A percentile compares a stretch with the other conserved stretches of the same genome.
Evolutionary conservation across 2,888 invertebrate genomes (phyloP).

Genomic region (Nesidiocoris tenuis): DNA sequence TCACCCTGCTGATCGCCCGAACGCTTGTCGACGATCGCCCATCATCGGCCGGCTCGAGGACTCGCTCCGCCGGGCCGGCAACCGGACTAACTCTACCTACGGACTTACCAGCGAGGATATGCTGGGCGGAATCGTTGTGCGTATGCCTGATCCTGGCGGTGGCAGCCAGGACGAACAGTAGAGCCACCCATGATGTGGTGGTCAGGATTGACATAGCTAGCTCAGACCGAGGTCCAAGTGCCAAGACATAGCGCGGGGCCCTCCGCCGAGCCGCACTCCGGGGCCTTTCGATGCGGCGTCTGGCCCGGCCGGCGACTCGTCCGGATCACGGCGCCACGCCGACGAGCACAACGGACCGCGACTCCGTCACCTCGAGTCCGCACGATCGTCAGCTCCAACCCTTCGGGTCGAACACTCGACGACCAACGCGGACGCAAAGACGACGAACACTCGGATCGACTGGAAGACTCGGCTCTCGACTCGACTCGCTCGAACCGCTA

Average conservation of each 20-base stretch:
- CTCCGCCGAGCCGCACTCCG: slow-evolving; percentile 42
- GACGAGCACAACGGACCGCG: neutral
- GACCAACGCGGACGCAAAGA: neutral
- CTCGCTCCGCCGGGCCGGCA: no score
- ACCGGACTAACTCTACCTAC: no score
- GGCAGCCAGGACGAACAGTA: slow-evolving; percentile 44
- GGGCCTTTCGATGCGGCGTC: slow-evolving; percentile 26
- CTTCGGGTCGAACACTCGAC: neutral
- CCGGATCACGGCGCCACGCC: slow-evolving; percentile 8
- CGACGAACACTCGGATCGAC: neutral
- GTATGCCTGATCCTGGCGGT: slow-evolving; percentile 43
- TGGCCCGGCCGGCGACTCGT: neutral
- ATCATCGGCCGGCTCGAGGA: no score
- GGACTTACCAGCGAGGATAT: slow-evolving; percentile 33
- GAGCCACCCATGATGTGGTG: slow-evolving; percentile 45
- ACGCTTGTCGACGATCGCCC: no score
- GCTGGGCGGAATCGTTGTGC: slow-evolving; percentile 36
- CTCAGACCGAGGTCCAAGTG: slow-evolving; percentile 31
- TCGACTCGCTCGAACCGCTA: neutral
- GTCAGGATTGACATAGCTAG: slow-evolving; percentile 45
- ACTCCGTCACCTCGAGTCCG: slow-evolving; percentile 1
- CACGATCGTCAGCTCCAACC: neutral
- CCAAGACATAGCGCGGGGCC: slow-evolving; percentile 39
- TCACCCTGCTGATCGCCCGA: no score
- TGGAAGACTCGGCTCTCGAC: neutral